Conservation (phyloP, 2,888 invertebrate genomes). For the Catocala sponsa region DNA sequence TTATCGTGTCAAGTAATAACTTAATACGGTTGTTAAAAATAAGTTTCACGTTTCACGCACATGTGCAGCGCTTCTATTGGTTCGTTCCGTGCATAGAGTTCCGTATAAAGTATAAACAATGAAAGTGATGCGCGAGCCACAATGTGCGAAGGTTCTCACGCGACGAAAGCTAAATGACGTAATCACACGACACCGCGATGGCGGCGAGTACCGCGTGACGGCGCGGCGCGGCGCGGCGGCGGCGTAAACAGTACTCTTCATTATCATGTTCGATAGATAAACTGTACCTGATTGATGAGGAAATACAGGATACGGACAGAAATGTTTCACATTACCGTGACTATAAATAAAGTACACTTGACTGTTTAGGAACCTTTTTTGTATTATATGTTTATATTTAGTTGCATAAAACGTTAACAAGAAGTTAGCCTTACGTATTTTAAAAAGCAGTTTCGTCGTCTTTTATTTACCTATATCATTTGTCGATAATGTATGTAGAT, state of each 20-base stretch:
- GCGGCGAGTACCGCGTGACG: conserved; percentile 12
- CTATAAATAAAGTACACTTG: conserved; percentile 5
- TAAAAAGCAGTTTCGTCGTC: too few species aligned
- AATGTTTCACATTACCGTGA: conserved; percentile 12
- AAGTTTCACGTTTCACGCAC: conserved; percentile 20
- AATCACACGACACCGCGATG: conserved; percentile 59
- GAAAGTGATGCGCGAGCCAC: conserved; percentile 77
- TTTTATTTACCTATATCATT: too few species aligned
- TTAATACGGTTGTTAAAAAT: conserved; percentile 30
- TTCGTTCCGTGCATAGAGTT: conserved; percentile 54
- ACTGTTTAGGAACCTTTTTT: conserved; percentile 5
- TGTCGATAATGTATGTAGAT: too few species aligned
- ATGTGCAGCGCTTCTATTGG: conserved; percentile 46
- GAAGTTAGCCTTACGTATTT: too few species aligned
- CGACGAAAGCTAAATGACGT: conserved; percentile 79
- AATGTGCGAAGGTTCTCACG: conserved; percentile 78
- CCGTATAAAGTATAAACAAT: conserved; percentile 70
- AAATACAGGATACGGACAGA: conserved; percentile 15
- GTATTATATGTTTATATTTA: conserved; percentile 9
- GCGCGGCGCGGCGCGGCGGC: background rate
- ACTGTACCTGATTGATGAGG: conserved; percentile 24
- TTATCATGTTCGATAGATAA: conserved; percentile 43
- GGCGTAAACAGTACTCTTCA: conserved; percentile 11
- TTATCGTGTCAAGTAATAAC: conserved; percentile 24
- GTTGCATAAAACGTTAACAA: background rate